Base-by-base conservation (phyloP, 2,797 vertebrate genomes). In the Macroramphosus scolopax region DNA sequence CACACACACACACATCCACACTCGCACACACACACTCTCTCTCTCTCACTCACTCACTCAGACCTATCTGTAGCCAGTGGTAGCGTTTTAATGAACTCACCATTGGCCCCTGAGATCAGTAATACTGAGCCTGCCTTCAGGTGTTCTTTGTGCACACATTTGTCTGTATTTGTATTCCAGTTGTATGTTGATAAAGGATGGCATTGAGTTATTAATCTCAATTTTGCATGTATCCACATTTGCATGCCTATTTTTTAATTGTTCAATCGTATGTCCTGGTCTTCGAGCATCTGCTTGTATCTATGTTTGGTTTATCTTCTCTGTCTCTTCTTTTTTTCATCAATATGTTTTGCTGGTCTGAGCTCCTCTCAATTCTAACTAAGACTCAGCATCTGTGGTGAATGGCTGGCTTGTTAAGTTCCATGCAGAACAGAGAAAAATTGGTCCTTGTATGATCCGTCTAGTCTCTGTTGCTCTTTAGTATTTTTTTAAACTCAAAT, bases 51-150 rank as follows among this genome's bases (percentile, higher is more conserved):
- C n/a, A n/a, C n/a, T n/a, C n/a, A n/a, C n/a, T 40, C 40, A 47
- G 29, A 55, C 36, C 50, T 49, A n/a, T n/a, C 13, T 8, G 12
- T 66, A 56, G 69, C 63, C 55, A 58, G 45, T 12, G 16, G 54
- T 72, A 51, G 47, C 34, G 45, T 72, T 78, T 69, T 79, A 81
- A 76, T 60, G 32, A 78, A 64, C 56, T 69, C 56, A 53, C 66
- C 17, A 18, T 37, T 56, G 44, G 38, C 54, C 48, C 13, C 30
- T n/a, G 40, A 40, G 25, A 55, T 68, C 52, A 37, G 50, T 63
- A 39, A 58, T 36, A 41, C 55, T 39, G 31, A 75, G 46, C 33
- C 34, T 61, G 56, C 72, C 72, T 66, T 13, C 2, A 62, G 64
- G 44, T 46, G 15, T 25, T 61, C 22, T 35, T 72, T 50, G 44